phyloP scores from a whole-genome alignment of 2,888 invertebrate genomes.

The Neoascia interrupta region DNA sequence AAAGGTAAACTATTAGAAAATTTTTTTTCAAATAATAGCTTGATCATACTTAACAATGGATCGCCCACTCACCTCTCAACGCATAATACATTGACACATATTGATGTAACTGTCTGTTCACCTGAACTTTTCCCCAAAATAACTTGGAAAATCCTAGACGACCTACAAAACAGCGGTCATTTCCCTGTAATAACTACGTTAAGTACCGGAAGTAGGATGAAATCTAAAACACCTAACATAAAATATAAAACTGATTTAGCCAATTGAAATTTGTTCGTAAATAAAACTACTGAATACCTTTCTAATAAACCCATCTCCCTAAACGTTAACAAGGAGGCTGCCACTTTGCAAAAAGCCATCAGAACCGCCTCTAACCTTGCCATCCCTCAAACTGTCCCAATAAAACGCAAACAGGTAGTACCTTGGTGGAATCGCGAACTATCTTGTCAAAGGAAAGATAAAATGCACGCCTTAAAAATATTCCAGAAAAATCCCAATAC shows the following conservation, averaged over 20 bases:
- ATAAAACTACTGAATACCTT: neutral
- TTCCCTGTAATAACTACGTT: neutral
- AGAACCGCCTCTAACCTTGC: neutral
- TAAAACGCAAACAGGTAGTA: neutral
- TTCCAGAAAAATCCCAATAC: no score
- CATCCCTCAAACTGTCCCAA: neutral
- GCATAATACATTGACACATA: slow-evolving; percentile 1
- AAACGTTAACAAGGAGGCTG: no score
- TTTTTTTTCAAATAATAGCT: neutral
- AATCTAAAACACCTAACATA: neutral
- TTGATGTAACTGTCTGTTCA: slow-evolving; percentile 21
- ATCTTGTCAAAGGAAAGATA: neutral
- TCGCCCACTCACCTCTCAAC: neutral
- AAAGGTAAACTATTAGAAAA: neutral
- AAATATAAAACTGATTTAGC: slow-evolving; percentile 9
- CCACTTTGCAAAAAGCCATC: no score
- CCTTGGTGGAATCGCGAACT: slow-evolving; percentile 6
- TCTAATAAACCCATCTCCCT: no score
- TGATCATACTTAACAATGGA: neutral
- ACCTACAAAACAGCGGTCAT: no score
- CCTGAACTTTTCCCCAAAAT: no score
- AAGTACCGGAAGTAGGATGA: neutral
- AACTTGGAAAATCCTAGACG: no score
- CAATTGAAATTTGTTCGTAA: neutral
- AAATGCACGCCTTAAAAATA: no score